Percentiles rank a stretch among this genome's conserved stretches.
phyloP scores from a whole-genome alignment of 2,113 vertebrate genomes.

The Plestiodon gilberti region DNA sequence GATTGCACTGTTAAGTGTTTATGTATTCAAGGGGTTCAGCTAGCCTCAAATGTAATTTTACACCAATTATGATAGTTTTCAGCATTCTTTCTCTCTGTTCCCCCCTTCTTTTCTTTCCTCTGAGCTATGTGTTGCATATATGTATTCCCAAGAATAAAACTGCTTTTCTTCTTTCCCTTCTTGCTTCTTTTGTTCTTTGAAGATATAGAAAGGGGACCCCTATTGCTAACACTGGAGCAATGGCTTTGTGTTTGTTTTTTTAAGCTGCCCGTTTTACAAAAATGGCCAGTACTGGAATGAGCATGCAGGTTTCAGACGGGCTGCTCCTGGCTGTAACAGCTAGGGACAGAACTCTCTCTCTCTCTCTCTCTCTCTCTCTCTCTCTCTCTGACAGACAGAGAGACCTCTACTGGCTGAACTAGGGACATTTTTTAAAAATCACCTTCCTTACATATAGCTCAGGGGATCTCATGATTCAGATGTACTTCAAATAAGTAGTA shows the following conservation, averaged over 20 bases:
- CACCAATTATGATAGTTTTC: neutral
- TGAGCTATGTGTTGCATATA: neutral
- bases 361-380: too few species aligned
- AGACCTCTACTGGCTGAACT: neutral
- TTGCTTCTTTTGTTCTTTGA: slow-evolving; percentile 32
- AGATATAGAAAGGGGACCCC: slow-evolving; percentile 23
- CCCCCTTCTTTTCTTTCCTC: neutral
- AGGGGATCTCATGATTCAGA: slow-evolving; percentile 31
- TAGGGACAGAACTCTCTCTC: slow-evolving; percentile 18
- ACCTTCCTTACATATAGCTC: slow-evolving; percentile 1
- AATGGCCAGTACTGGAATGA: slow-evolving; percentile 1
- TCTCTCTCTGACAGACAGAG: neutral
- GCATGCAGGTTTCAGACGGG: slow-evolving; percentile 38
- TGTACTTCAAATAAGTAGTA: neutral
- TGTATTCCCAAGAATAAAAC: neutral
- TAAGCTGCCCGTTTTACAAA: slow-evolving; percentile 25
- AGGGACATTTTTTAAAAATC: neutral
- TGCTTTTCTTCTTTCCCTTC: neutral
- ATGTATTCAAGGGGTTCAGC: neutral
- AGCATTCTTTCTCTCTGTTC: neutral
- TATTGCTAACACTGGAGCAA: neutral
- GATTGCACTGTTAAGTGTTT: too few species aligned
- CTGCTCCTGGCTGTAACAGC: slow-evolving; percentile 28
- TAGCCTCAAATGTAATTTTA: neutral
- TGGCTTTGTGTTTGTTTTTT: neutral